Evolutionary conservation across 2,797 vertebrate genomes (phyloP).

Genomic region (Siniperca obscura): DNA sequence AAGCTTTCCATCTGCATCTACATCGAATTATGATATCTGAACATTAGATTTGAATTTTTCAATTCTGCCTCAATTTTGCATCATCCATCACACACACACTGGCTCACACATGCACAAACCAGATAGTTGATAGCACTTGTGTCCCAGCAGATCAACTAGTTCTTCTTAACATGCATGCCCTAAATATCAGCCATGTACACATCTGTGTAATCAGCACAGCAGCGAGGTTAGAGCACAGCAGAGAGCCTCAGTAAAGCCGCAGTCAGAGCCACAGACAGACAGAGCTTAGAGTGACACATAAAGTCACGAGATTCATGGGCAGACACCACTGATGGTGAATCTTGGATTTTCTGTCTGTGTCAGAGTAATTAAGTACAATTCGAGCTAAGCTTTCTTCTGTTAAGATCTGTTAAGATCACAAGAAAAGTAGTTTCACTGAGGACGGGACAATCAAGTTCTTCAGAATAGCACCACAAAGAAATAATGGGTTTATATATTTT

Average conservation of each 20-base stretch:
- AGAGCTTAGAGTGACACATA: conserved; percentile 63
- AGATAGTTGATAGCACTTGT: conserved; percentile 36
- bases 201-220: conserved; percentile 74
- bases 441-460: background rate
- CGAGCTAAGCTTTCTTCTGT: conserved; percentile 27
- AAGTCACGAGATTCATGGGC: conserved; percentile 33
- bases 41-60: conserved; percentile 35
- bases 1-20: conserved; percentile 23
- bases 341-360: conserved; percentile 43
- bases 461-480: background rate
- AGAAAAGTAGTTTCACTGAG: conserved; percentile 12
- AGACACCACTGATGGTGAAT: conserved; percentile 11
- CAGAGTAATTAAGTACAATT: conserved; percentile 31
- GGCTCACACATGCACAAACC: conserved; percentile 24
- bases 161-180: conserved; percentile 76
- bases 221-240: conserved; percentile 35
- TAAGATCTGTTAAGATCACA: conserved; percentile 12
- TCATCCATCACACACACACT: conserved; percentile 16
- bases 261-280: conserved; percentile 25
- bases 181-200: conserved; percentile 77
- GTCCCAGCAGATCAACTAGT: conserved; percentile 58
- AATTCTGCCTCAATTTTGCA: conserved; percentile 23
- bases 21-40: conserved; percentile 47
- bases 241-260: conserved; percentile 51
- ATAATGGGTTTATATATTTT: background rate